These are phyloP conservation scores for Ricordea florida DNA, from an alignment of 92 coral and sea anemone species.

Conservation along the genomic window DNA sequence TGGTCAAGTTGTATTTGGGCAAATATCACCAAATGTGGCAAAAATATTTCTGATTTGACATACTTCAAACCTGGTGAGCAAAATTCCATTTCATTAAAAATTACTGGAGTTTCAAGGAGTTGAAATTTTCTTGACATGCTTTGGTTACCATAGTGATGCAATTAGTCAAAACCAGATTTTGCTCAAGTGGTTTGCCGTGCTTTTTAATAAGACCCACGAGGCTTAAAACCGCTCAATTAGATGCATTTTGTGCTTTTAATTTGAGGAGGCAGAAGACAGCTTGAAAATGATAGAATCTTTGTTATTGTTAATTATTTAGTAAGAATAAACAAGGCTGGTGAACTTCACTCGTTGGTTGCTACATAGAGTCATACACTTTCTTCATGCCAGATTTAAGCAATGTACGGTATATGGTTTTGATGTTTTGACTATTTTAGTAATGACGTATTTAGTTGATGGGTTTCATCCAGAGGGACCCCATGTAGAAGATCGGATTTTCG, in stretches of 20 bases:
- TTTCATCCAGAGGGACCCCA: neutral
- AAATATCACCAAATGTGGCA: slow-evolving; percentile 2
- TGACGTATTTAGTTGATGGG: neutral
- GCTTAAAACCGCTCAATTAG: slow-evolving; percentile 1
- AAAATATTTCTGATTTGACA: too few species aligned
- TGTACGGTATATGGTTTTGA: neutral
- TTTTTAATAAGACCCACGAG: neutral
- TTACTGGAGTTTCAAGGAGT: too few species aligned
- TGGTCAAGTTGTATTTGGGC: neutral
- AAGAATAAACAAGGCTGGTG: neutral
- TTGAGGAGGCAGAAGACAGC: neutral
- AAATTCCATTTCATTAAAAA: too few species aligned
- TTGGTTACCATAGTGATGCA: neutral
- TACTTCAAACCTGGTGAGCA: too few species aligned
- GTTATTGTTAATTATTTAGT: slow-evolving; percentile 1
- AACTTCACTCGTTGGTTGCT: neutral
- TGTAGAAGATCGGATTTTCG: too few species aligned
- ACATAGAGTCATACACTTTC: neutral
- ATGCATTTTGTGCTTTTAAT: neutral
- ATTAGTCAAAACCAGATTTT: slow-evolving; percentile 26
- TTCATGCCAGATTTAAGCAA: neutral
- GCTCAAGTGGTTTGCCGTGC: slow-evolving; percentile 13
- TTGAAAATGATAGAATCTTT: neutral
- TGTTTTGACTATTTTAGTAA: neutral
- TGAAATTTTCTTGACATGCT: neutral